A percentile compares a stretch with the other conserved stretches of the same genome.
phyloP scores from a whole-genome alignment of 1,140 invertebrate species.

The Trichonephila clavata region DNA sequence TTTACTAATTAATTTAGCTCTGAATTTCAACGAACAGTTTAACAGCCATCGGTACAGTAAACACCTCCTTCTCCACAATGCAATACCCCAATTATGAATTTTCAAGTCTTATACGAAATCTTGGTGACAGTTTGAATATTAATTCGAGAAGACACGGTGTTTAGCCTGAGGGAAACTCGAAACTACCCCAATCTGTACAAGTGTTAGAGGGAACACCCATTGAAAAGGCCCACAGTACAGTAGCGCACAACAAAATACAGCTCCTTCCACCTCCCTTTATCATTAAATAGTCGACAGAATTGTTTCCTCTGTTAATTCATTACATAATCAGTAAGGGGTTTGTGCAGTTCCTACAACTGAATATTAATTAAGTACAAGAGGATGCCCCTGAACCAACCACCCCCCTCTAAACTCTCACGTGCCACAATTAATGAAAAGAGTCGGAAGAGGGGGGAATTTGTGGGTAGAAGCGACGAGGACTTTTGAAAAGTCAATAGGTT shows the following conservation, averaged over 20 bases:
- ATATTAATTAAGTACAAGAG: constrained; percentile 72
- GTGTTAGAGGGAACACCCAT: background rate
- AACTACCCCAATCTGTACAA: constrained; percentile 8
- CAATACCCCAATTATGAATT: constrained; percentile 4
- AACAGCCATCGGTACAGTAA: background rate
- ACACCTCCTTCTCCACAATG: background rate
- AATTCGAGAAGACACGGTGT: constrained; percentile 5
- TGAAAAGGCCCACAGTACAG: constrained; percentile 1
- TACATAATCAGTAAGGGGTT: constrained; percentile 55
- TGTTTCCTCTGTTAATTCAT: constrained; percentile 72
- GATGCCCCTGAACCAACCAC: background rate
- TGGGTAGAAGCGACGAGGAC: constrained; percentile 51
- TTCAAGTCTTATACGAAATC: constrained; percentile 25
- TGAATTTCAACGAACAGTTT: background rate
- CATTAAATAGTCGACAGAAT: constrained; percentile 60
- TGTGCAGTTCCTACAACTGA: constrained; percentile 15
- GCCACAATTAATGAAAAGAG: constrained; percentile 57
- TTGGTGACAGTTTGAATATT: constrained; percentile 45
- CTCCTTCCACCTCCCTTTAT: background rate
- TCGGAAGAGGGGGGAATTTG: background rate
- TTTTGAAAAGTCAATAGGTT: constrained; percentile 75
- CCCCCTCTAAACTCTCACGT: background rate
- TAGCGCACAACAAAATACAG: background rate
- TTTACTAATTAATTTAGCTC: constrained; percentile 13
- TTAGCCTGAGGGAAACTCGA: constrained; percentile 25